These are phyloP conservation scores for Chrysemys picta DNA, from an alignment of 2,113 vertebrate species.

Conservation along the genomic window DNA sequence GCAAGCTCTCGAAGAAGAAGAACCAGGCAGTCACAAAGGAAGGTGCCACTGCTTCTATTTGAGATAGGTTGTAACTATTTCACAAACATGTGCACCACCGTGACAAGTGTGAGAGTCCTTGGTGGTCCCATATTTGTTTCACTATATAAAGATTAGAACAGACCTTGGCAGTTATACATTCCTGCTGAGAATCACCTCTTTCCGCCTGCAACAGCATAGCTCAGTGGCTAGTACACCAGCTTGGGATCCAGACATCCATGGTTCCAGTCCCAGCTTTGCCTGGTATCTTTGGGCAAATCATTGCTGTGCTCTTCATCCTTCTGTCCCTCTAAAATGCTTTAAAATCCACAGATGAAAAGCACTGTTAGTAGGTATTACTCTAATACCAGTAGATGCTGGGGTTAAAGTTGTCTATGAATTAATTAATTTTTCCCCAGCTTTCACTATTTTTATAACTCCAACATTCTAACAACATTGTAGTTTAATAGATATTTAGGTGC, in stretches of 20 bases:
- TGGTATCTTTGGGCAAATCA: background rate
- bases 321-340: background rate
- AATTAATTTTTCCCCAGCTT: background rate
- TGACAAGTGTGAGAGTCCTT: background rate
- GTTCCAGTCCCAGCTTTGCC: background rate
- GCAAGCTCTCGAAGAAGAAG: background rate
- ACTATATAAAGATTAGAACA: background rate
- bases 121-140: background rate
- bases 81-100: background rate
- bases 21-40: background rate
- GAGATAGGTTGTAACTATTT: background rate
- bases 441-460: background rate
- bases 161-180: background rate
- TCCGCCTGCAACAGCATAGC: background rate
- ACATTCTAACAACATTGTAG: no score
- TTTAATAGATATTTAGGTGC: no score
- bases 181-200: background rate
- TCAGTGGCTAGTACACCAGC: background rate
- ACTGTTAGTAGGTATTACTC: background rate
- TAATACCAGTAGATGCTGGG: background rate
- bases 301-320: background rate
- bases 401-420: background rate
- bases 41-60: background rate
- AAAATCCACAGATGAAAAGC: background rate
- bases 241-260: no score